A percentile compares a stretch with the other conserved stretches of the same genome.
These are phyloP conservation scores for Dromas ardeola DNA, from an alignment of 2,113 vertebrate genomes.

Conservation along the genomic window DNA sequence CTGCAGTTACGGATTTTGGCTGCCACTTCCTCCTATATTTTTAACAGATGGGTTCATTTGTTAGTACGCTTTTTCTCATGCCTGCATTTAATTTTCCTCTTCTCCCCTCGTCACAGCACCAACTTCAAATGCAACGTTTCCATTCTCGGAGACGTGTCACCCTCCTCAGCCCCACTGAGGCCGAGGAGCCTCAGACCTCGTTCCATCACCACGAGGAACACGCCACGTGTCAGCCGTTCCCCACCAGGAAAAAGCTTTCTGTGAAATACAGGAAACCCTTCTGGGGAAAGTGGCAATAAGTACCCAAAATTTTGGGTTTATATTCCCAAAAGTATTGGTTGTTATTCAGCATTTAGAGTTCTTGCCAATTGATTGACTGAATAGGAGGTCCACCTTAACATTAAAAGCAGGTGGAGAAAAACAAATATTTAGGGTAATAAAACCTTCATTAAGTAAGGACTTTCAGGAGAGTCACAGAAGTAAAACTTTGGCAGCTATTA, in stretches of 20 bases:
- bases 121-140: not conserved
- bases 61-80: not conserved
- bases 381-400: not conserved
- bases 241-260: not conserved
- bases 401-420: conserved; percentile 14
- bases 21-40: conserved; percentile 29
- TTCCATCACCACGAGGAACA: not conserved
- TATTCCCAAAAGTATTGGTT: not conserved
- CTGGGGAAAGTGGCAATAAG: not conserved
- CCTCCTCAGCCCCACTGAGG: not conserved
- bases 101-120: not conserved
- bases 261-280: conserved; percentile 16
- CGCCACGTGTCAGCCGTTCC: not conserved
- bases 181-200: not conserved
- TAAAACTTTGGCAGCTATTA: conserved; percentile 26
- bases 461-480: not conserved
- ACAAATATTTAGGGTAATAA: not conserved
- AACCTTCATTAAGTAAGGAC: not conserved
- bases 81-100: conserved; percentile 19
- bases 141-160: not conserved
- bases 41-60: not conserved
- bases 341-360: not conserved
- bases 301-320: not conserved
- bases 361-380: not conserved
- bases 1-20: not conserved